Percentiles rank a stretch among this genome's conserved stretches.
Evolutionary conservation across 2,113 vertebrate genomes (phyloP).

Genomic region (Cephalopterus ornatus): DNA sequence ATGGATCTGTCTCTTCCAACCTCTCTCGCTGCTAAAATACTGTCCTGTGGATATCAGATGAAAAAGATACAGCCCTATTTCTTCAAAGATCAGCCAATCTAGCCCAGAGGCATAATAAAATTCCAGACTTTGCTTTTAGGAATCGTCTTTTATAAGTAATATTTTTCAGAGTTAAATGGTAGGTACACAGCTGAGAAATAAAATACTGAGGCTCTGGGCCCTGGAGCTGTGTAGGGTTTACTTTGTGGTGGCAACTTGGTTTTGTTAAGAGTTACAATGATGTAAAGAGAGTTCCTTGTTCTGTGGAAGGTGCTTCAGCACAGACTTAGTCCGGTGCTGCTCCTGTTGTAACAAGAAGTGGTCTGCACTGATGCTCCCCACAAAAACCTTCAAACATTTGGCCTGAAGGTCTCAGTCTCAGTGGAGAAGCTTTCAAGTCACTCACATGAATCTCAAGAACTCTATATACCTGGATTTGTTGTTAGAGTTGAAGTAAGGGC

Average conservation of each 20-base stretch:
- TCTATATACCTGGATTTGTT: background rate
- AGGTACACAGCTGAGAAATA: constrained; percentile 71
- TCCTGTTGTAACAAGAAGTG: background rate
- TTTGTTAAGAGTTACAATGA: background rate
- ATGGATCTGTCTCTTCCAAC: constrained; percentile 77
- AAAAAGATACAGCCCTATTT: constrained; percentile 96
- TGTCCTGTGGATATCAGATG: constrained; percentile 87
- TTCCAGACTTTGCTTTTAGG: constrained; percentile 88
- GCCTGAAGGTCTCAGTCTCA: background rate
- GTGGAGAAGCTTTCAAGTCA: background rate
- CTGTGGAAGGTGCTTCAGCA: background rate
- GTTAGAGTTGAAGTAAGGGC: background rate
- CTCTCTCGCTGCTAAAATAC: constrained; percentile 83
- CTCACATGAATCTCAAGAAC: background rate
- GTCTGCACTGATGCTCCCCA: background rate
- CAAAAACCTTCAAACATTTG: background rate
- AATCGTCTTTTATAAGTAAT: constrained; percentile 91
- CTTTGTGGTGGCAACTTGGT: background rate
- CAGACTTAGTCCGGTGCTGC: background rate
- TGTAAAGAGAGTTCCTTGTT: background rate
- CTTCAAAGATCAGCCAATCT: constrained; percentile 86
- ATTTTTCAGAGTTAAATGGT: constrained; percentile 88
- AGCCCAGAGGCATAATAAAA: constrained; percentile 95
- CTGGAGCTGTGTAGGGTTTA: background rate
- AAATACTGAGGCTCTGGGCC: background rate